These are phyloP conservation scores for Procapra przewalskii DNA, from an alignment of 2,113 vertebrate species.

Conservation along the genomic window DNA sequence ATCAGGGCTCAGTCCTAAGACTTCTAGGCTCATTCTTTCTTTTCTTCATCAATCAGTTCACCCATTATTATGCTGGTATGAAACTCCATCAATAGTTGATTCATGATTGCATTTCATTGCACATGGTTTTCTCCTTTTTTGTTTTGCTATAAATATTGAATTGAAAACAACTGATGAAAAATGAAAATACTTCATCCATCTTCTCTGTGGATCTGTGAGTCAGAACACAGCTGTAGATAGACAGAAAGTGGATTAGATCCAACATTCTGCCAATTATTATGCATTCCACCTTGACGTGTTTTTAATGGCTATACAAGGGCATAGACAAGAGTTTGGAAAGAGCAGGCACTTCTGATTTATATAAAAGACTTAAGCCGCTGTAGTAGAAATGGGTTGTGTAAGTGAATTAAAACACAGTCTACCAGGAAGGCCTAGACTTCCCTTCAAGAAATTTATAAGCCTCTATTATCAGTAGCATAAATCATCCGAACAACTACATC, in stretches of 20 bases:
- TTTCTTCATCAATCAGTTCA: neutral
- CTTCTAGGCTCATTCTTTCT: neutral
- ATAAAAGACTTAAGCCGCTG: neutral
- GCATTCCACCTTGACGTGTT: neutral
- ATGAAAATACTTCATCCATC: neutral
- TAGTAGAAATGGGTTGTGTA: neutral
- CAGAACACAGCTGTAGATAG: neutral
- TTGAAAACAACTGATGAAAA: constrained; percentile 37
- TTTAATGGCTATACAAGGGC: neutral
- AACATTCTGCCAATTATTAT: neutral
- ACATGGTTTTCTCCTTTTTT: neutral
- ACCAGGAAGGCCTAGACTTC: neutral
- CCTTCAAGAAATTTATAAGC: constrained; percentile 39
- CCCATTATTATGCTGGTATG: neutral
- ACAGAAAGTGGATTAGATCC: neutral
- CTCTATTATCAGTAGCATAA: constrained; percentile 34
- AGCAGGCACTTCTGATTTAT: neutral
- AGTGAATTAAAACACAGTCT: constrained; percentile 29
- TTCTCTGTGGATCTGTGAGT: neutral
- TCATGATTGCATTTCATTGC: neutral
- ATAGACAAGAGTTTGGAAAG: constrained; percentile 21
- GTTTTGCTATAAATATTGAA: neutral
- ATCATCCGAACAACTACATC: constrained; percentile 11
- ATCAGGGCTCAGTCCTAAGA: neutral
- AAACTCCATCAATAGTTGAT: neutral